Base-by-base conservation (phyloP, 2,888 invertebrate genomes). In the Ichneumoninae sp. region DNA sequence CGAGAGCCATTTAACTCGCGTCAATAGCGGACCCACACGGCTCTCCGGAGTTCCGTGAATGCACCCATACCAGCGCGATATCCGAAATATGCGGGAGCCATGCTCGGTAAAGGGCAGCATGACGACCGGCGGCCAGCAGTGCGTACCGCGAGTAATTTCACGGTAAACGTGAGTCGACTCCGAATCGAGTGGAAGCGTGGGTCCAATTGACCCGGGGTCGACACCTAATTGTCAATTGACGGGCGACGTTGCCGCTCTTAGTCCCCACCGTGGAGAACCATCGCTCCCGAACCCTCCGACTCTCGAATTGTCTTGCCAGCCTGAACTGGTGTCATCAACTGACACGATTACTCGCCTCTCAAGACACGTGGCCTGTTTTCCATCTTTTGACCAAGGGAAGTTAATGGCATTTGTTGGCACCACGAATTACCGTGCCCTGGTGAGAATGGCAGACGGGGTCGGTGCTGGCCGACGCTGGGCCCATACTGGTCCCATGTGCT, bases 211-310 rank as follows among this genome's bases (percentile, higher is more conserved):
- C 92, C 92, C 91, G 90, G 87, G 89, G 89, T 91, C 91, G 89
- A 88, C 90, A 88, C 89, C 91, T 93, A 92, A 93, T 92, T 93
- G 93, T 90, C 93, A 93, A 93, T 93, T 93, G 93, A 92, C 91
- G 90, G 71, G 89, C 91, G 89, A 91, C 91, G 92, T 91, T 91
- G 90, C 89, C 89, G 87, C 86, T 88, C 87, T 86, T 60, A 71
- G 81, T 69, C 81, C 78, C 65, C 72, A 71, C 60, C 68, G 57
- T 65, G 33, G 68, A 72, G 72, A 77, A 69, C 78, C 78, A 16
- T 22, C 57, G 57, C 71, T 36, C 71, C 70, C 77, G 72, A 54
- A 57, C 30, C 54, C 66, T 65, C 75, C 26, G 47, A 40, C 75
- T 54, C 19, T 36, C 52, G 19, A 16, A 44, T 47, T 74, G 47